Evolutionary conservation across 2,797 vertebrate genomes (phyloP), one percentile per base, ranked within the genome.

Genomic region (Holocentrus rufus): DNA sequence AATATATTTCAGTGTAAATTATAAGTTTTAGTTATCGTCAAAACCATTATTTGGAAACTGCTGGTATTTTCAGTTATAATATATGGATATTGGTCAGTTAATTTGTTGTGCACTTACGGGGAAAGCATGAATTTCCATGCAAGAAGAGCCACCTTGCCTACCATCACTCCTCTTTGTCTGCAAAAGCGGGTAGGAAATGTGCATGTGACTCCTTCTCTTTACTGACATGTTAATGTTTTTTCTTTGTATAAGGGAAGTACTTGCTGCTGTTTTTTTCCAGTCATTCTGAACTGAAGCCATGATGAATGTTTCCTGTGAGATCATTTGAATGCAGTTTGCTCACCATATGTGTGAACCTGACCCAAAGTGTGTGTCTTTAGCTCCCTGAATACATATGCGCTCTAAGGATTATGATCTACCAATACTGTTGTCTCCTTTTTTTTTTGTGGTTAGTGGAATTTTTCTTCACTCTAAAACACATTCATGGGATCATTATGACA

Each of bases 111-210:
- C 61, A 89, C 52, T 83, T 84, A 81, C 90, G 83, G 82, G 63
- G 86, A 71, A 94, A 93, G 85, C 81, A 97, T 98, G 97, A 98
- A 93, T 93, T 93, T 97, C 88, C 92, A 89, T 89, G 95, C 95
- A 5, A 96, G 97, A 92, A 96, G 97, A 94, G 95, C 94, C 74
- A 97, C 96, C 10, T 81, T 98, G 91, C 96, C 97, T 69, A 93
- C 95, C 77, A 95, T 98, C 86, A 96, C 95, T 49, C 96, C 97
- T 76, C 83, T 97, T 79, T 93, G 94, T 91, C 94, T 97, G 72
- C 95, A 95, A 82, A 97, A 96, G 84, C 88, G 93, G 94, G 94
- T 95, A 94, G 79, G 93, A 89, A 72, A 46, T 25, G 55, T 49
- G 11, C 9, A 65, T 54, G n/a, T 56, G 47, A 58, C 18, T 77